phyloP scores from a whole-genome alignment of 2,113 vertebrate species.

The Brachyistius frenatus region DNA sequence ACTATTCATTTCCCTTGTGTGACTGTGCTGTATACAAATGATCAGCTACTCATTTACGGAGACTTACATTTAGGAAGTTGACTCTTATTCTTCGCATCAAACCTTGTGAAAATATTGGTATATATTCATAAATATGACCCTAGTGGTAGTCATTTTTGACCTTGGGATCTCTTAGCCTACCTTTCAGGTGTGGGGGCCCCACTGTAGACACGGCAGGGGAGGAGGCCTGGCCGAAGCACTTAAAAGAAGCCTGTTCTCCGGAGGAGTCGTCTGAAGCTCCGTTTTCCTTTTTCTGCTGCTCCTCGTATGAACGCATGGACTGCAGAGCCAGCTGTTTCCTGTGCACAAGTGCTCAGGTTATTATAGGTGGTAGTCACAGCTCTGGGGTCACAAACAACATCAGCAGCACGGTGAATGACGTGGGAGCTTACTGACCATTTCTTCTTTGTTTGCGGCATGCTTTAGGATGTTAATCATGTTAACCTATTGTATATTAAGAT shows the following conservation, averaged over 20 bases:
- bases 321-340: slow-evolving; percentile 98
- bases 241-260: slow-evolving; percentile 93
- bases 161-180: slow-evolving; percentile 76
- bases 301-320: slow-evolving; percentile 95
- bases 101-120: background rate
- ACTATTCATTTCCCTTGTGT: background rate
- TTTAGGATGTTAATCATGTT: background rate
- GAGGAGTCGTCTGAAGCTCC: slow-evolving; percentile 96
- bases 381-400: slow-evolving; percentile 27
- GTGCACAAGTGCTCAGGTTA: slow-evolving; percentile 52
- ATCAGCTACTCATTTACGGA: slow-evolving; percentile 1
- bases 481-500: background rate
- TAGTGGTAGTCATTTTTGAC: slow-evolving; percentile 25
- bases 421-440: background rate
- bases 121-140: too few species aligned
- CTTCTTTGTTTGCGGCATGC: background rate
- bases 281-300: slow-evolving; percentile 95
- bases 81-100: background rate
- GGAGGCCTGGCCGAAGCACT: slow-evolving; percentile 92
- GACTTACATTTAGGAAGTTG: background rate
- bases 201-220: slow-evolving; percentile 91
- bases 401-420: background rate
- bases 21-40: background rate
- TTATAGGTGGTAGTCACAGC: slow-evolving; percentile 21
- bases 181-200: slow-evolving; percentile 94